phyloP scores from a whole-genome alignment of 1,140 invertebrate genomes.

The Argopecten irradians region DNA sequence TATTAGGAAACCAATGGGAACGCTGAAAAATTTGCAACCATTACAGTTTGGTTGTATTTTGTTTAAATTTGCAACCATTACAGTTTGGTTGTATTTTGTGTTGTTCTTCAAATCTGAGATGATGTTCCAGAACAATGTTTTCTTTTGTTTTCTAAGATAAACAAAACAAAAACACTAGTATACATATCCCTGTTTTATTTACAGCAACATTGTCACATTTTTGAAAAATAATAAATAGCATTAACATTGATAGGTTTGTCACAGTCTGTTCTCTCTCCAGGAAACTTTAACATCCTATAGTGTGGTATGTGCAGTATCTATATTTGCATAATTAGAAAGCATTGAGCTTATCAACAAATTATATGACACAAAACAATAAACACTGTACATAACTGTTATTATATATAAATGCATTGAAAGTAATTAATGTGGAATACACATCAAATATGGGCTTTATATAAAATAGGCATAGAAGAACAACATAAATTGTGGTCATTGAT shows the following conservation, averaged over 20 bases:
- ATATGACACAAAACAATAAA: not conserved
- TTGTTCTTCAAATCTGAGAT: too few species aligned
- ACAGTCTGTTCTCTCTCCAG: not conserved
- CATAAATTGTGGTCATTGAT: too few species aligned
- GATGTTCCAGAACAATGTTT: too few species aligned
- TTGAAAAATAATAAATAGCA: constrained; percentile 19
- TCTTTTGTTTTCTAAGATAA: too few species aligned
- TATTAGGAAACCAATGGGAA: too few species aligned
- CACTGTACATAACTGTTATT: not conserved
- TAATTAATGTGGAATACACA: not conserved
- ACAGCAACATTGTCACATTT: not conserved
- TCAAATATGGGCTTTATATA: not conserved
- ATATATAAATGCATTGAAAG: not conserved
- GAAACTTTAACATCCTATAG: not conserved
- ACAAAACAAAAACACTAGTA: not conserved
- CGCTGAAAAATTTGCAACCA: too few species aligned
- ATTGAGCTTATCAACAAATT: not conserved
- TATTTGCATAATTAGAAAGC: not conserved
- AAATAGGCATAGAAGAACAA: not conserved
- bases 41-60: too few species aligned
- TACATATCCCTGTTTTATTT: not conserved
- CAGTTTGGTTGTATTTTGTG: too few species aligned
- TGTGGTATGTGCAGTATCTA: not conserved
- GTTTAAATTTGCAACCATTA: too few species aligned
- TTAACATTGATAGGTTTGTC: not conserved